Evolutionary conservation across 2,888 invertebrate genomes (phyloP), one percentile per base, ranked within the genome.

Genomic region (Sesia bembeciformis): DNA sequence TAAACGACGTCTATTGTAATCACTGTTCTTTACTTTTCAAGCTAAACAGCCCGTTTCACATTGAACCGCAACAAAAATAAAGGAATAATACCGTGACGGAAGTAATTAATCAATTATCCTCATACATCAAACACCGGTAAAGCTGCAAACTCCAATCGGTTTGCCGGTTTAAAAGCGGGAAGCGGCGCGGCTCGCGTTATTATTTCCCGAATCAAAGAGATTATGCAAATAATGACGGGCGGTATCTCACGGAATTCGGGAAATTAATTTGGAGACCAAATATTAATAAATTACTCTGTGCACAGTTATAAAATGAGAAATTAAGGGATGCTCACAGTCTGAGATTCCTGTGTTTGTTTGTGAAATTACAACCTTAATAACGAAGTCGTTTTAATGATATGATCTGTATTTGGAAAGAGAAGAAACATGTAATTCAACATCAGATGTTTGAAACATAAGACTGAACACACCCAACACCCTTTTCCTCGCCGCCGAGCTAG

Each of bases 121-220:
- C 8, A 46, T 46, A 46, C 46, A 46, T 46, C 46, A 46, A 46
- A 46, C 46, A 46, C 46, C 46, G 46, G 46, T 46, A 46, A 8
- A 46, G 46, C 23, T 8, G 23, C 46, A 50, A 50, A 50, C 39
- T 38, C 5, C 38, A 50, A 50, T 50, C 39, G 50, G 50, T 39
- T 50, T 38, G 23, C 50, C 39, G 54, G 46, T 49, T 46, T 7
- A 5, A 39, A 51, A 23, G 1, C 23, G 23, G 51, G 49, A 7
- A 40, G 58, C 59, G 52, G 63, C 63, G 61, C 63, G 61, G 66
- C 60, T 65, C 62, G 52, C 57, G 64, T 67, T 72, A 76, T 76
- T 76, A 74, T 75, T 76, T 72, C 64, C 66, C 66, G 70, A 78
- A 78, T 74, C 74, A 73, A 71, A 72, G 68, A 70, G 74, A 79